Evolutionary conservation across 2,113 vertebrate species (phyloP).

Genomic region (Aptenodytes forsteri): DNA sequence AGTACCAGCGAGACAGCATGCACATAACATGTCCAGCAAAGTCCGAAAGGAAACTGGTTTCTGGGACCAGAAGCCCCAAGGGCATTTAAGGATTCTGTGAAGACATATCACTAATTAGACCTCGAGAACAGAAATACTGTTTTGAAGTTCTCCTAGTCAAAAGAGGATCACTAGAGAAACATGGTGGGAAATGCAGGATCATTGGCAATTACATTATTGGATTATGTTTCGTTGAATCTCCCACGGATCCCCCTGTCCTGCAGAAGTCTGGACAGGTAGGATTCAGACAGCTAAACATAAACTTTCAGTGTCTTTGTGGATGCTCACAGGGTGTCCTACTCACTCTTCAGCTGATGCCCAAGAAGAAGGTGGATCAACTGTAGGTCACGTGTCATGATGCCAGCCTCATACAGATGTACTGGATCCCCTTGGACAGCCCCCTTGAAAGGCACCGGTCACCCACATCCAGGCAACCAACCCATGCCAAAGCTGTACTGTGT

Average conservation of each 20-base stretch:
- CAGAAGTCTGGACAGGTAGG: not conserved
- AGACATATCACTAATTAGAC: not conserved
- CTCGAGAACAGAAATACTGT: not conserved
- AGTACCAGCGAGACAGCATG: rapidly evolving
- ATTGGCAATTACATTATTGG: not conserved
- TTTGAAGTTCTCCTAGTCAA: not conserved
- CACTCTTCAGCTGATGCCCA: not conserved
- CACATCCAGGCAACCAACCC: not conserved
- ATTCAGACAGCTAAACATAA: not conserved
- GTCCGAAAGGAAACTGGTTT: not conserved
- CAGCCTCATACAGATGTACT: not conserved
- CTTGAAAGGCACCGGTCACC: not conserved
- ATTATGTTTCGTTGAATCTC: not conserved
- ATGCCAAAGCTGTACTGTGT: not conserved
- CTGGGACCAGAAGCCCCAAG: not conserved
- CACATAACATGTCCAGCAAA: not conserved
- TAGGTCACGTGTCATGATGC: not conserved
- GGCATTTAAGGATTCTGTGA: not conserved
- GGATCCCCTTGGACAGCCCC: not conserved
- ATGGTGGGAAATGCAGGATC: not conserved
- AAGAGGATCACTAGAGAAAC: not conserved
- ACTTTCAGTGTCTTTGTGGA: not conserved
- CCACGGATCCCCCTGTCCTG: not conserved
- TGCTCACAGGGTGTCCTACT: not conserved
- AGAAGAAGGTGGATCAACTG: not conserved